phyloP scores from a whole-genome alignment of 2,113 vertebrate species.

The Ramphastos sulfuratus region DNA sequence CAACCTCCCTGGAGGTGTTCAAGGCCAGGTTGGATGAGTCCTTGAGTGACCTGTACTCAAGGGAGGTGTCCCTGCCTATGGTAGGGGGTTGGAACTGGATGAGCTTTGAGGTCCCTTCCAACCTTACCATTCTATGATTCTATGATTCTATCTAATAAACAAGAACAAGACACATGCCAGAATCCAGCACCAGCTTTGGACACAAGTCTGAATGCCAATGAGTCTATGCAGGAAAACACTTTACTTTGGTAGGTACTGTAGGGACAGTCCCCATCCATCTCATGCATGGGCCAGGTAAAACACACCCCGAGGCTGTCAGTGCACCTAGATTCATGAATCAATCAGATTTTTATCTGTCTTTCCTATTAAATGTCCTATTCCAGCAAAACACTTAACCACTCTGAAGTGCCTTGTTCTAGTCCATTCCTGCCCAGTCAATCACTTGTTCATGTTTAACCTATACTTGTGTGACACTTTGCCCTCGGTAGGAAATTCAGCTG shows the following conservation, averaged over 20 bases:
- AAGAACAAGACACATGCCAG: neutral
- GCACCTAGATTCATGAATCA: neutral
- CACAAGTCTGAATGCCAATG: neutral
- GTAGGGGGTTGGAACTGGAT: no score
- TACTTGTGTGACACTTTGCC: neutral
- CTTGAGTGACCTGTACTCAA: no score
- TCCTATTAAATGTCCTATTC: neutral
- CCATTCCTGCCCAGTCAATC: neutral
- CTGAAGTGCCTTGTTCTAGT: neutral
- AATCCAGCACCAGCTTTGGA: rapidly evolving
- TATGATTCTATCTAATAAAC: neutral
- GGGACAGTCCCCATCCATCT: neutral
- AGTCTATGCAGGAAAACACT: neutral
- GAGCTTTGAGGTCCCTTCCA: no score
- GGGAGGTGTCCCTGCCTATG: no score
- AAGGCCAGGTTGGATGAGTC: no score
- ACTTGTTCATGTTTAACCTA: neutral
- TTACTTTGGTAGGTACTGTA: neutral
- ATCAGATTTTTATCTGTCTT: neutral
- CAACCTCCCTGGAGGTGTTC: no score
- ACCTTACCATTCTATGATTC: no score
- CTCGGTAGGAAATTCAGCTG: neutral
- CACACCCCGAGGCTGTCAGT: neutral
- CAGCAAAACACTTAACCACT: neutral
- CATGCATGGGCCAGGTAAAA: neutral